Evolutionary conservation across 2,797 vertebrate species (phyloP).

Genomic region (Pseudochaenichthys georgianus): DNA sequence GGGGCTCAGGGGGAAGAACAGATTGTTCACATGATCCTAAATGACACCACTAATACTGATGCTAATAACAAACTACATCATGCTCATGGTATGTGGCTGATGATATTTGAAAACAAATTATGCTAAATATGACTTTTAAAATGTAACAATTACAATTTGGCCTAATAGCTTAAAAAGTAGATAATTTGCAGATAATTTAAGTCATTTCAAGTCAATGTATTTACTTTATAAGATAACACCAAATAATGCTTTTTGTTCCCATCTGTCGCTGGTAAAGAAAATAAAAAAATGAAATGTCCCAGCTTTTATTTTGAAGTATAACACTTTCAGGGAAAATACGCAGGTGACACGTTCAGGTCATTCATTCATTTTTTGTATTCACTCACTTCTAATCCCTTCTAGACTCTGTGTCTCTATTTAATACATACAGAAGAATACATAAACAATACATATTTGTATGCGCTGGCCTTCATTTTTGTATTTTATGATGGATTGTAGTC

Average conservation of each 20-base stretch:
- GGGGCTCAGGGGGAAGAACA: slow-evolving; percentile 18
- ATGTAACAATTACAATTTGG: neutral
- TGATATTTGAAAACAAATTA: neutral
- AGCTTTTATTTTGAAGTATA: slow-evolving; percentile 9
- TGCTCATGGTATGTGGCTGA: neutral
- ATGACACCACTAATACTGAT: neutral
- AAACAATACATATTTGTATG: neutral
- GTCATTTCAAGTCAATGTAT: neutral
- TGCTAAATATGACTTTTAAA: neutral
- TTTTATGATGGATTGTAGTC: neutral
- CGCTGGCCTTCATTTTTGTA: neutral
- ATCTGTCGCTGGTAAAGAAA: neutral
- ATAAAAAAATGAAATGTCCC: neutral
- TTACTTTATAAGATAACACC: neutral
- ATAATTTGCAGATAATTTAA: neutral
- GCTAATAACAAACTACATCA: neutral
- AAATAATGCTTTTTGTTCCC: neutral
- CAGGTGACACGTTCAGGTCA: neutral
- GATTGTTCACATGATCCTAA: slow-evolving; percentile 17
- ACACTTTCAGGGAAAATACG: neutral
- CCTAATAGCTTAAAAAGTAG: neutral
- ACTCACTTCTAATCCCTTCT: neutral
- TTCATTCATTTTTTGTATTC: neutral
- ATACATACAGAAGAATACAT: neutral
- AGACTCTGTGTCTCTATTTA: neutral